phyloP scores from a whole-genome alignment of 23 tunicate species.

The Trididemnum nubilum region DNA sequence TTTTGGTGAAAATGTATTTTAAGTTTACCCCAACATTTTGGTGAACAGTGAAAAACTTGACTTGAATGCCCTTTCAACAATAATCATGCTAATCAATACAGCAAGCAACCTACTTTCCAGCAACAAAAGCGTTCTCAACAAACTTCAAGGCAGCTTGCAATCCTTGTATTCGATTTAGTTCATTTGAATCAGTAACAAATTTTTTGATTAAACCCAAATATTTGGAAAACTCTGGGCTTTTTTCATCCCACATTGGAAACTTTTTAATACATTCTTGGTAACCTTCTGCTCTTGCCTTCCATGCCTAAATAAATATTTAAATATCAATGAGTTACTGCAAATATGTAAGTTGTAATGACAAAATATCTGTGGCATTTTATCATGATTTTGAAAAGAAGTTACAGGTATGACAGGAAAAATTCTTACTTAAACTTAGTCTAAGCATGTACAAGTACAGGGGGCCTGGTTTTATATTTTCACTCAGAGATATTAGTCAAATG shows the following conservation, averaged over 20 bases:
- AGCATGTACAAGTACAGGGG: no score
- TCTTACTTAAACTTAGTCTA: no score
- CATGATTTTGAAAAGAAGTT: not conserved
- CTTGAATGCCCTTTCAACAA: no score
- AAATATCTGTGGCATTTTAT: not conserved
- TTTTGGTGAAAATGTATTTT: no score
- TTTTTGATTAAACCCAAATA: slow-evolving; percentile 85
- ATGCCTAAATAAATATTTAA: slow-evolving; percentile 44
- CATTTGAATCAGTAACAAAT: slow-evolving; percentile 94
- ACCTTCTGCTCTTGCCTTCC: slow-evolving; percentile 97
- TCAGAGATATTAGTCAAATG: no score
- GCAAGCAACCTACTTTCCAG: slow-evolving; percentile 95
- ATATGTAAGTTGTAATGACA: not conserved
- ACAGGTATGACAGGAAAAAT: no score
- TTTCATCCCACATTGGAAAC: slow-evolving; percentile 72
- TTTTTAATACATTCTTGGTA: slow-evolving; percentile 86
- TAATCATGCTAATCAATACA: no score
- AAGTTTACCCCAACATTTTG: no score
- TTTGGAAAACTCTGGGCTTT: slow-evolving; percentile 79
- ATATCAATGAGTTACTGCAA: no score
- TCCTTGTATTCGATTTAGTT: slow-evolving; percentile 79
- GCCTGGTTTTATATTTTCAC: no score
- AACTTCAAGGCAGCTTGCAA: slow-evolving; percentile 70
- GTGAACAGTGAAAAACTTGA: no score
- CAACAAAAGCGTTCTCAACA: slow-evolving; percentile 85